phyloP scores from a whole-genome alignment of 2,113 vertebrate species.

The Nematolebias whitei region DNA sequence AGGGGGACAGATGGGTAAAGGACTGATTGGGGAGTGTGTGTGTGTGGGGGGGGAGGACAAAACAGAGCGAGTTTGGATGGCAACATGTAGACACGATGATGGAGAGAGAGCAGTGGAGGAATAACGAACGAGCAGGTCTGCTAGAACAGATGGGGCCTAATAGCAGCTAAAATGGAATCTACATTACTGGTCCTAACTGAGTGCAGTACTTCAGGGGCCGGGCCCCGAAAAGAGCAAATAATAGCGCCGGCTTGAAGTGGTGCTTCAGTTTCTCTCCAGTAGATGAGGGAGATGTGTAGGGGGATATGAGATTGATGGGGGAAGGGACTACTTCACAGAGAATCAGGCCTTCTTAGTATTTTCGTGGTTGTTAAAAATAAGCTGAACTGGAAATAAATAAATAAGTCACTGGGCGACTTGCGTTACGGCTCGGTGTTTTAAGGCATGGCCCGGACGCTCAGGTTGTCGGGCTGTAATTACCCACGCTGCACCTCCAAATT shows the following conservation, averaged over 20 bases:
- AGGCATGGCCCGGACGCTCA: conserved; percentile 7
- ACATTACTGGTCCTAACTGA: conserved; percentile 83
- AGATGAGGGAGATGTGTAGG: conserved; percentile 63
- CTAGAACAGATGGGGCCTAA: conserved; percentile 75
- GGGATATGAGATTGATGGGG: conserved; percentile 47
- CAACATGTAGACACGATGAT: conserved; percentile 27
- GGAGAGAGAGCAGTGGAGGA: conserved; percentile 52
- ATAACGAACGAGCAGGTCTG: conserved; percentile 68
- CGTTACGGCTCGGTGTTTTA: conserved; percentile 29
- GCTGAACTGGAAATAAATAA: conserved; percentile 19
- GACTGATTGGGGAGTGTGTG: conserved; percentile 36
- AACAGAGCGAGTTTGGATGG: conserved; percentile 21
- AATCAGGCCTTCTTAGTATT: conserved; percentile 55
- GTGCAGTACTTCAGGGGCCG: conserved; percentile 78
- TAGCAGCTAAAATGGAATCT: conserved; percentile 85
- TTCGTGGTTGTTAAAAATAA: conserved; percentile 63
- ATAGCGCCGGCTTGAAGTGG: conserved; percentile 67
- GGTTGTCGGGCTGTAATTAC: conserved; percentile 33
- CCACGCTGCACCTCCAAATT: conserved; percentile 26
- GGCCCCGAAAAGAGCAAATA: conserved; percentile 69
- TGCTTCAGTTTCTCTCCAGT: conserved; percentile 66
- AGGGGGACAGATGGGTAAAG: conserved; percentile 45
- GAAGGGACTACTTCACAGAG: conserved; percentile 42
- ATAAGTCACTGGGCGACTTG: conserved; percentile 56
- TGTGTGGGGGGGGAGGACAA: conserved; percentile 19